Evolutionary conservation across 2,888 invertebrate genomes (phyloP), one percentile per base, ranked within the genome.

Genomic region (Archaeoteleia sp.): DNA sequence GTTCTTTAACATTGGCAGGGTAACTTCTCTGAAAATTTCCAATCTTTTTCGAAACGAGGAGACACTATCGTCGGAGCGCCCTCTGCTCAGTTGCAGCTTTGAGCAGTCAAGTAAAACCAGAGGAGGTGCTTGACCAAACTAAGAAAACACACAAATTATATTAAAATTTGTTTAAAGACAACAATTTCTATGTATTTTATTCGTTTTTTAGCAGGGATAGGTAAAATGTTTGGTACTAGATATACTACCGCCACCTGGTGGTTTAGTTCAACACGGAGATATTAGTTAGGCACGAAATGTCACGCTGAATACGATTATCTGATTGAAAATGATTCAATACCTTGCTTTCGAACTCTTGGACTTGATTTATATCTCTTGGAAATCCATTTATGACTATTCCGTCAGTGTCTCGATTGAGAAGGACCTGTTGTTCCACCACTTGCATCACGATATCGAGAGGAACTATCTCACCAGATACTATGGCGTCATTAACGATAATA

Each of bases 341-440:
- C 91, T 95, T 95, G 55, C 88, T 90, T 86, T 98, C 95, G 84
- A 98, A 98, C 78, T 91, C 90, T 48, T 91, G 89, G 73, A 95
- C 93, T 87, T 98, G 98, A 42, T 91, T 91, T 82, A 96, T 87
- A 79, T 97, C 96, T 54, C 98, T 88, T 0, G 98, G 98, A 84
- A 94, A 98, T 0, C 98, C 98, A 78, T 98, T 98, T 53, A 99
- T 90, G 57, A 98, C 90, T 60, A 97, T 91, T 1, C 97, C 97
- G 30, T 89, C 89, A 0, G 79, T 81, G 39, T 83, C 78, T 1
- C 82, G 79, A 70, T 85, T 81, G 1, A 78, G 39, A 1, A 80
- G 63, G 70, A 94, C 88, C 17, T 93, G 91, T 1, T 87, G 89
- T 60, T 93, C 91, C 42, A 98, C 88, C 34, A 96, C 86, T 67